Evolutionary conservation across 2,888 invertebrate species (phyloP).

Genomic region (Lumbricus terrestris): DNA sequence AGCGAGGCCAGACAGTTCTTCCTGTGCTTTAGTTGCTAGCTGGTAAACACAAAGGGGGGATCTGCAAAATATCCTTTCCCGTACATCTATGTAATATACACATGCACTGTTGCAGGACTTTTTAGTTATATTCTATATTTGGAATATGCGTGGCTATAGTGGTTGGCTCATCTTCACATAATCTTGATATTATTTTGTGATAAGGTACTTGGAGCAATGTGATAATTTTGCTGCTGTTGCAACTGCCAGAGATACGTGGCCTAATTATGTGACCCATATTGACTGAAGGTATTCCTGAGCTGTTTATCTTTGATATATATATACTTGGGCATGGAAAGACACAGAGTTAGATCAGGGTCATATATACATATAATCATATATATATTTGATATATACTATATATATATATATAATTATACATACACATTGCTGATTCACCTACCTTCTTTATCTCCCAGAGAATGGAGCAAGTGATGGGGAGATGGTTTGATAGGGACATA

Average conservation of each 20-base stretch:
- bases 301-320: background rate
- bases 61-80: background rate
- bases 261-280: background rate
- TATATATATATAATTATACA: background rate
- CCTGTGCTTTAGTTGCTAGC: background rate
- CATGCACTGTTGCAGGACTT: background rate
- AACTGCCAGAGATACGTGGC: background rate
- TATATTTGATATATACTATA: too few relatives aligned
- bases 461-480: too few relatives aligned
- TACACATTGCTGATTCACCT: background rate
- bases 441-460: background rate
- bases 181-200: background rate
- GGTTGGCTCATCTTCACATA: too few relatives aligned
- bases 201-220: background rate
- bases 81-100: background rate
- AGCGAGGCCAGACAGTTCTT: background rate
- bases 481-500: too few relatives aligned
- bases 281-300: background rate
- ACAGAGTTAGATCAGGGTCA: background rate
- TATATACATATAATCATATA: background rate
- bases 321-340: background rate
- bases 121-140: background rate
- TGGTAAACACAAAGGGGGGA: background rate
- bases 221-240: background rate
- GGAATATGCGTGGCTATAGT: background rate